Conservation (phyloP, 2,888 invertebrate genomes). For the Amiota minor region DNA sequence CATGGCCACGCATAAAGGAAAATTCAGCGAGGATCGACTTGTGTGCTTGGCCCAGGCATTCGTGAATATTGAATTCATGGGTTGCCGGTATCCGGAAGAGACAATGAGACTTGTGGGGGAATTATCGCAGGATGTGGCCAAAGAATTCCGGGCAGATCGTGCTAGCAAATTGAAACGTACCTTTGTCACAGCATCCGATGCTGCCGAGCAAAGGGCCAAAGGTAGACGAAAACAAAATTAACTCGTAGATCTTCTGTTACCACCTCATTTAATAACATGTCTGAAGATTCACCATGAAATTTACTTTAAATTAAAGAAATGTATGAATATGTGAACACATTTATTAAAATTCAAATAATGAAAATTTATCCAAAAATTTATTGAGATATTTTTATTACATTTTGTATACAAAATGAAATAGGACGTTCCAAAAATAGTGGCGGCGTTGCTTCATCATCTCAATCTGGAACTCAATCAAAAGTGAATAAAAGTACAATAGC, state of each 20-base stretch:
- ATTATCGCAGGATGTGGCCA: conserved; percentile 83
- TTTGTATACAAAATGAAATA: conserved; percentile 22
- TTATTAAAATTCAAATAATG: no score
- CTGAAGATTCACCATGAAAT: no score
- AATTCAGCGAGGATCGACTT: conserved; percentile 84
- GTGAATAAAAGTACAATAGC: neutral
- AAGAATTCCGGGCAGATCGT: conserved; percentile 80
- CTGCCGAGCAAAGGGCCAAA: conserved; percentile 84
- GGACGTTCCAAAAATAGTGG: conserved; percentile 36
- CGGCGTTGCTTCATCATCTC: conserved; percentile 24
- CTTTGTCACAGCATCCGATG: conserved; percentile 84
- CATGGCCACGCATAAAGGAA: conserved; percentile 84
- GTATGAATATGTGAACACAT: neutral
- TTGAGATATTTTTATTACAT: neutral
- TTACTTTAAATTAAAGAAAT: neutral
- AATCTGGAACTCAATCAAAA: conserved; percentile 35
- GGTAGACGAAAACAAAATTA: conserved; percentile 73
- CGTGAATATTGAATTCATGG: conserved; percentile 80
- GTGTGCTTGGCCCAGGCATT: conserved; percentile 93
- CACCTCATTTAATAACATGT: neutral
- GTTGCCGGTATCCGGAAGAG: conserved; percentile 83
- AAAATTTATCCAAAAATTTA: no score
- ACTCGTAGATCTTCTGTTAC: conserved; percentile 8
- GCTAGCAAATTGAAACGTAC: conserved; percentile 80
- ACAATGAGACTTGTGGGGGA: conserved; percentile 86